Evolutionary conservation across 2,113 vertebrate species (phyloP), one percentile per base, ranked within the genome.

Genomic region (Ursus arctos): DNA sequence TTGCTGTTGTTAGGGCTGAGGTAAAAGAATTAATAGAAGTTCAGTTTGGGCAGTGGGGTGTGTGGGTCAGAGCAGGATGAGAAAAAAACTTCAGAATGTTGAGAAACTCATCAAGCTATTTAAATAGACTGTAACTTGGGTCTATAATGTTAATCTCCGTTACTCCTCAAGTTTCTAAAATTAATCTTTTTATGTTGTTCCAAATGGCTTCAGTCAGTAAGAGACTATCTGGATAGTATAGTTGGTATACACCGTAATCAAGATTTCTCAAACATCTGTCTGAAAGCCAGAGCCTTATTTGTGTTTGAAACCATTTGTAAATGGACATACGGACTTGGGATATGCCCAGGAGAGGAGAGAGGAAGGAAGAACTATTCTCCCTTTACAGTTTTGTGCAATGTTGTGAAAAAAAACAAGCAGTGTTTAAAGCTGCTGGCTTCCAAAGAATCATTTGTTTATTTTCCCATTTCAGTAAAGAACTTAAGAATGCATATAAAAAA

Each of bases 11-110:
- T 85, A 18, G 7, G 16, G 1, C 51, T 85, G 21, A 72, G 59
- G 22, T 63, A 87, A 83, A 87, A 83, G n/a, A 63, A 79, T 71
- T 86, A 61, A 55, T 33, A 95, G 92, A 98, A 97, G 65, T 1
- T 87, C 96, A 96, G 92, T 95, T 83, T 91, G 90, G 67, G 9
- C 84, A 97, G 83, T 3, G 21, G 13, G 11, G 18, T 51, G 40
- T 72, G 33, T 76, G 22, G 9, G 57, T 59, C 10, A 74, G 51
- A 63, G 13, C 18, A 96, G 19, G 24, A 90, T n/a, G 24, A 81
- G 6, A 74, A 51, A 69, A 65, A 65, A 93, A 89, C 7, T 65
- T 93, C 19, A 90, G 26, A 65, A 76, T 4, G 6, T 6, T 67
- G 55, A 94, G 53, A 71, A 94, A 82, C 6, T 47, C 3, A 72